Conservation (phyloP, 2,113 vertebrate genomes). For the Barbus barbus region DNA sequence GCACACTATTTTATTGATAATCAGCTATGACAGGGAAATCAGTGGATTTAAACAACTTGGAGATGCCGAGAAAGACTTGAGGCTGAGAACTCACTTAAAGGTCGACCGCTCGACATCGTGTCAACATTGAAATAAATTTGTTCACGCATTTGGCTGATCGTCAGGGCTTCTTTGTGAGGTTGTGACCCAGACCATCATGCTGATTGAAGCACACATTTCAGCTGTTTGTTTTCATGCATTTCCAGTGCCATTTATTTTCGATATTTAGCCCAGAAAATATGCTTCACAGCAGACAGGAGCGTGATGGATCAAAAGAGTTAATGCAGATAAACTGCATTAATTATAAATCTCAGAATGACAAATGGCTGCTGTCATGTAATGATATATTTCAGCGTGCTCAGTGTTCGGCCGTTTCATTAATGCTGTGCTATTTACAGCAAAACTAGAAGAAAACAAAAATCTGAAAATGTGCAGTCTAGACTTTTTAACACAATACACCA, state of each 20-base stretch:
- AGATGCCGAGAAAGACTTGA: neutral
- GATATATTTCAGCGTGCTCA: constrained; percentile 51
- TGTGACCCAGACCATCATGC: neutral
- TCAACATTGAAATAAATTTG: too few species aligned
- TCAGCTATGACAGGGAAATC: neutral
- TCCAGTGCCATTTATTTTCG: constrained; percentile 9
- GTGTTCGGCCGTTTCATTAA: constrained; percentile 46
- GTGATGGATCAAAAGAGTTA: constrained; percentile 59
- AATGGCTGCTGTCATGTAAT: constrained; percentile 57
- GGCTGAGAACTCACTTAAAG: neutral
- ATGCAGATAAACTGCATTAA: constrained; percentile 61
- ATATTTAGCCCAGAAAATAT: constrained; percentile 33
- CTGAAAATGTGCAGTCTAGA: constrained; percentile 47
- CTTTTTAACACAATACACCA: constrained; percentile 47
- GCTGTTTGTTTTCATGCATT: constrained; percentile 14
- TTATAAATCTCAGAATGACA: constrained; percentile 58
- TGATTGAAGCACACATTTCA: constrained; percentile 13
- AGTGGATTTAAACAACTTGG: neutral
- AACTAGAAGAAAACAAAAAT: neutral
- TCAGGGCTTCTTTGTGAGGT: constrained; percentile 17
- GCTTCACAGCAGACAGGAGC: constrained; percentile 45
- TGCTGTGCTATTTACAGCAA: constrained; percentile 47
- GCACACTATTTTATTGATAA: neutral
- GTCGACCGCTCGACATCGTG: neutral
- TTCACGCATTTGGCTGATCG: neutral